A percentile compares a stretch with the other conserved stretches of the same genome.
Evolutionary conservation across 2,797 vertebrate genomes (phyloP).

Genomic region (Cuculus canorus): DNA sequence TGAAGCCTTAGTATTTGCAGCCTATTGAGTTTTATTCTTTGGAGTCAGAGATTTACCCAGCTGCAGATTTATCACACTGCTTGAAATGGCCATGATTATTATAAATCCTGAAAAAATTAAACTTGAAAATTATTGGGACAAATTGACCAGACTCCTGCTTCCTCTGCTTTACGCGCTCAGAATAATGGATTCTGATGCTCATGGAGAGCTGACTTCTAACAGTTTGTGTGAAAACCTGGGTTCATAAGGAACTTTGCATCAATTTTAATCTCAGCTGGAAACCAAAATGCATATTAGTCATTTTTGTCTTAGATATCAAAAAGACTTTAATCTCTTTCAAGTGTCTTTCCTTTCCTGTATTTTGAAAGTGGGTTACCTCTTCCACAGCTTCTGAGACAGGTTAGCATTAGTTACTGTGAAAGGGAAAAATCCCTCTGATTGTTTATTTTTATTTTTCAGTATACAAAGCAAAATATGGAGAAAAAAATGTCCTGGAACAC

Average conservation of each 20-base stretch:
- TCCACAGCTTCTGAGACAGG: background rate
- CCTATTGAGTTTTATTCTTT: background rate
- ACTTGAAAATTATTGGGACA: constrained; percentile 18
- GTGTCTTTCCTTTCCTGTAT: background rate
- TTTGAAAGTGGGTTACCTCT: background rate
- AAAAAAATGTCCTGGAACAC: too few relatives aligned
- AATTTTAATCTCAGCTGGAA: constrained; percentile 29
- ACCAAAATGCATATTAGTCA: background rate
- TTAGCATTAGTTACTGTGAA: background rate
- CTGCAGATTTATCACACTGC: background rate
- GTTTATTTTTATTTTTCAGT: background rate
- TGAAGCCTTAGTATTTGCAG: background rate
- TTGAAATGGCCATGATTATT: background rate
- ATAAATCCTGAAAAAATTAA: background rate
- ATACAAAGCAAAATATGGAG: background rate
- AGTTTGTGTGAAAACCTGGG: background rate
- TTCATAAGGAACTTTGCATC: background rate
- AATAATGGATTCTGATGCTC: background rate
- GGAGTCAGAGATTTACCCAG: background rate
- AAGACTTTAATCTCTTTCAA: background rate
- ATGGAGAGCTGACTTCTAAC: background rate
- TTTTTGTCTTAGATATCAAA: background rate
- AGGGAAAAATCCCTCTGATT: background rate
- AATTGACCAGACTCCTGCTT: background rate
- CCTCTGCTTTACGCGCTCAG: background rate